Evolutionary conservation across 2,113 vertebrate species (phyloP).

Genomic region (Corvus cornix): DNA sequence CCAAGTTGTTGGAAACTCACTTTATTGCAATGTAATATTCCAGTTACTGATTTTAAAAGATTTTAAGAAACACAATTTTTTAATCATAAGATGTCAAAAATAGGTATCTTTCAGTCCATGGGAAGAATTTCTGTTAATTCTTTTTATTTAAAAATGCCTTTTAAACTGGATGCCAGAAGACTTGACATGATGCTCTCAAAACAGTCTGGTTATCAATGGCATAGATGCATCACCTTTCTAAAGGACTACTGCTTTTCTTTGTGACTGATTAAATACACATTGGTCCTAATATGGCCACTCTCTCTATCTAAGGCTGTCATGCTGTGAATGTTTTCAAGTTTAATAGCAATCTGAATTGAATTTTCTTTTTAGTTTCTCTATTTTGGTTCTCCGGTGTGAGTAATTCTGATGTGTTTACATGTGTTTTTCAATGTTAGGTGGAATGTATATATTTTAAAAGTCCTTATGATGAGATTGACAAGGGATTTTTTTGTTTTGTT

Average conservation of each 20-base stretch:
- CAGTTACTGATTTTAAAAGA: neutral
- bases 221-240: neutral
- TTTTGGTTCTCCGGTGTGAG: neutral
- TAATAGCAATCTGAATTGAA: neutral
- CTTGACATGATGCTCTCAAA: neutral
- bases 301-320: neutral
- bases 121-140: neutral
- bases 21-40: neutral
- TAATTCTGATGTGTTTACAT: neutral
- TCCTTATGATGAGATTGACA: neutral
- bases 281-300: neutral
- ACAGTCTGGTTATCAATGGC: neutral
- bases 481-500: neutral
- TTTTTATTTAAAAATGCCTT: neutral
- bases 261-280: neutral
- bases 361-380: neutral
- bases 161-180: neutral
- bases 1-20: rapidly evolving
- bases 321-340: neutral
- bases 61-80: neutral
- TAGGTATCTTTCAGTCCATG: neutral
- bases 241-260: neutral
- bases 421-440: neutral
- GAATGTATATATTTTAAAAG: neutral
- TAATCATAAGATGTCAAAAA: neutral